These are phyloP conservation scores for Propsilocerus akamusi DNA, from an alignment of 1,140 invertebrate genomes.

Conservation along the genomic window DNA sequence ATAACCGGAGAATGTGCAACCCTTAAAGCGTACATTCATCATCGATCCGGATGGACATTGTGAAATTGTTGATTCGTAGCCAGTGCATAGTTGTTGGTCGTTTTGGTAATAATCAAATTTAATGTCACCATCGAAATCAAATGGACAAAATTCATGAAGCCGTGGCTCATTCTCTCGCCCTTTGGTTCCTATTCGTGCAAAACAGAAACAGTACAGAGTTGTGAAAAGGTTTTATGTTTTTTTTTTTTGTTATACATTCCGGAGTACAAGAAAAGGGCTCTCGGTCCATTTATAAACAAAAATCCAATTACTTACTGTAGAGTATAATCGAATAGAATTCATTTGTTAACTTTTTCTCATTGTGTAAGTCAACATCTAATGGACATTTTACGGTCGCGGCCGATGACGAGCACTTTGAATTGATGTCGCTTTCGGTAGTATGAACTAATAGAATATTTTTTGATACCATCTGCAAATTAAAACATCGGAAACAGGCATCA, in stretches of 20 bases:
- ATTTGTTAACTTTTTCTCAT: conserved; percentile 4
- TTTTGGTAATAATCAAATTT: not conserved
- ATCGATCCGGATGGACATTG: not conserved
- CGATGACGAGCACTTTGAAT: not conserved
- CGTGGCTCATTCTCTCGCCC: not conserved
- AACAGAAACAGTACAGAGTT: not conserved
- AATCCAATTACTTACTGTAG: not conserved
- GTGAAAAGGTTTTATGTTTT: no score
- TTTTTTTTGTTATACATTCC: no score
- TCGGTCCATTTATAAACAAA: no score
- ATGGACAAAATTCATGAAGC: not conserved
- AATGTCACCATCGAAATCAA: not conserved
- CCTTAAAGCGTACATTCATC: not conserved
- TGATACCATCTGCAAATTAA: not conserved
- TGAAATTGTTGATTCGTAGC: not conserved
- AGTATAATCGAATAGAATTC: conserved; percentile 1
- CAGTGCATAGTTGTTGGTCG: not conserved
- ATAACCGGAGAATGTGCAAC: not conserved
- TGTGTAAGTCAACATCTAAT: not conserved
- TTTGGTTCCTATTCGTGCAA: not conserved
- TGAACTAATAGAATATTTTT: conserved; percentile 1
- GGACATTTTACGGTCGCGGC: not conserved
- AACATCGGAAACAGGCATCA: not conserved
- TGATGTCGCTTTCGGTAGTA: conserved; percentile 1
- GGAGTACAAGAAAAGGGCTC: no score